phyloP scores from a whole-genome alignment of 2,888 invertebrate genomes.

The Elmis aenea region DNA sequence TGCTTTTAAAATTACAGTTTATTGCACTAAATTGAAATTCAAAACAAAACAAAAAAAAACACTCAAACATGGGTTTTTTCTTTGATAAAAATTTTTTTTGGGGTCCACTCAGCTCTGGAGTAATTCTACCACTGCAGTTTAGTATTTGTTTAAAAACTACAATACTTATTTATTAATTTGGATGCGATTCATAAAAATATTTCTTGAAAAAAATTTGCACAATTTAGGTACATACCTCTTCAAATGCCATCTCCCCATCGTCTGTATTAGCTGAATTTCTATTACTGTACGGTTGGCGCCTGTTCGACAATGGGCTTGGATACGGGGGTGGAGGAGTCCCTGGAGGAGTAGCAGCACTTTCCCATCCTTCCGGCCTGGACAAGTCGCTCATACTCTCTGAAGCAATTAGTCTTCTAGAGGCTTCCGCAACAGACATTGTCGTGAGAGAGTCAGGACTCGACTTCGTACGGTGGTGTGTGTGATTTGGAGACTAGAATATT shows the following conservation, averaged over 20 bases:
- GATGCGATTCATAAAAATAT: slow-evolving; percentile 1
- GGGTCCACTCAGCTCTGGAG: too few species aligned
- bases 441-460: slow-evolving; percentile 59
- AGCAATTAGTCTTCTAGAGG: slow-evolving; percentile 49
- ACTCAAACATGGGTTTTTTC: slow-evolving; percentile 3
- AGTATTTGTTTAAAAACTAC: too few species aligned
- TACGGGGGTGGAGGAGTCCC: slow-evolving; percentile 66
- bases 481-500: slow-evolving; percentile 39
- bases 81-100: too few species aligned
- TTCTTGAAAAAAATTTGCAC: slow-evolving; percentile 2
- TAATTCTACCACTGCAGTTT: too few species aligned
- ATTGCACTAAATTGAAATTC: background rate
- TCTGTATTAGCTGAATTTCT: slow-evolving; percentile 31
- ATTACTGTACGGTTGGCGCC: slow-evolving; percentile 31
- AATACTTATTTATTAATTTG: background rate
- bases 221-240: slow-evolving; percentile 30
- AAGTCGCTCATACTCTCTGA: slow-evolving; percentile 60
- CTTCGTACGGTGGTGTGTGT: slow-evolving; percentile 60
- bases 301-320: slow-evolving; percentile 45
- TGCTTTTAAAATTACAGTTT: background rate
- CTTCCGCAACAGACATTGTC: slow-evolving; percentile 41
- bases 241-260: slow-evolving; percentile 29
- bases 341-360: slow-evolving; percentile 40
- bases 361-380: slow-evolving; percentile 45
- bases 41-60: slow-evolving; percentile 1